A percentile compares a stretch with the other conserved stretches of the same genome.
Conservation (phyloP, 2,113 vertebrate genomes). For the Crotalus horridus region DNA sequence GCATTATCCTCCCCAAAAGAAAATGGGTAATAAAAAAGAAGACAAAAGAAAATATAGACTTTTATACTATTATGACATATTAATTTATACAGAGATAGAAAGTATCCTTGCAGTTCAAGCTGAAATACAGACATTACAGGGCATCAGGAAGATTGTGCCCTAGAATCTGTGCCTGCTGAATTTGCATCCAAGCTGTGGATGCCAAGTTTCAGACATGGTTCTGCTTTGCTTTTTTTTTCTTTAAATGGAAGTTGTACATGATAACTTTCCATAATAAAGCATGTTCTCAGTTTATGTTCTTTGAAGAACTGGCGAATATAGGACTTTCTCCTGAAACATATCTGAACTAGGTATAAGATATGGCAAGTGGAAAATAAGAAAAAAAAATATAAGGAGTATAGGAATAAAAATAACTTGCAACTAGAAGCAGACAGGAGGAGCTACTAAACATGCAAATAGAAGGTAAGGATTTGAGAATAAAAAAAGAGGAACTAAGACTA, state of each 20-base stretch:
- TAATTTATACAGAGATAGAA: not conserved
- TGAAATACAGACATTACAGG: not conserved
- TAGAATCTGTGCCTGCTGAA: not conserved
- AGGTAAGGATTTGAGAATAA: not conserved
- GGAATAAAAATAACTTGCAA: not conserved
- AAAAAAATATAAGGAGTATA: not conserved
- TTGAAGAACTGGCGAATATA: not conserved
- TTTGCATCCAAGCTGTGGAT: not conserved
- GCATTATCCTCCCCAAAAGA: not conserved
- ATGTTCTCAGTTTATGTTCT: not conserved
- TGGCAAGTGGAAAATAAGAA: not conserved
- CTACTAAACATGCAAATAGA: not conserved
- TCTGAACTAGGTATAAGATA: not conserved
- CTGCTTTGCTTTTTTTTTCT: not conserved
- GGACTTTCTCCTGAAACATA: not conserved
- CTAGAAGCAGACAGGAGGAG: not conserved
- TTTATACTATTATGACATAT: not conserved
- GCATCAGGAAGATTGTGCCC: not conserved
- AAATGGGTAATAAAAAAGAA: not conserved
- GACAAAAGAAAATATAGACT: not conserved
- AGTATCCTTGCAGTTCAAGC: not conserved
- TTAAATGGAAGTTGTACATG: not conserved
- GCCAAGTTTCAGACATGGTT: not conserved
- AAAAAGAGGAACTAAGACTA: constrained; percentile 6
- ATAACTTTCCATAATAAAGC: not conserved